Evolutionary conservation across 2,888 invertebrate species (phyloP).

Genomic region (Lasioglossum vierecki): DNA sequence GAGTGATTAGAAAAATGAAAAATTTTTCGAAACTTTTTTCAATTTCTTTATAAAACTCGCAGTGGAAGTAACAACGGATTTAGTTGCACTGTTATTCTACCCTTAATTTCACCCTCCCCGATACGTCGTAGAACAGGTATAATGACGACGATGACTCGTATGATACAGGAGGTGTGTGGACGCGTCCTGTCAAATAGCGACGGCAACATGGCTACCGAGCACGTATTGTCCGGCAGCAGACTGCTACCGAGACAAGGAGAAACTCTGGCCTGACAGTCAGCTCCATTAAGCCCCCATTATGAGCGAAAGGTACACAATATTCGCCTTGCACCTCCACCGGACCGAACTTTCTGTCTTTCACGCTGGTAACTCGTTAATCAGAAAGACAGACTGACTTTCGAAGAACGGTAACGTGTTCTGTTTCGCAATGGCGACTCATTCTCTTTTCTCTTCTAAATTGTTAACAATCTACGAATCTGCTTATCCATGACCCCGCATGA

Average conservation of each 20-base stretch:
- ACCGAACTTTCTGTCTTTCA: conserved; percentile 61
- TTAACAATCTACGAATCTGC: no score
- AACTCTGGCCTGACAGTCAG: conserved; percentile 67
- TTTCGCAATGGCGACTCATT: conserved; percentile 22
- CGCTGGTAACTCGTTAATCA: conserved; percentile 57
- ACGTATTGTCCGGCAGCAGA: conserved; percentile 62
- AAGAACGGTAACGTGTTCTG: conserved; percentile 51
- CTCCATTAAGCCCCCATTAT: conserved; percentile 71
- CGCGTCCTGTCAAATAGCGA: conserved; percentile 56
- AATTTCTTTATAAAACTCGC: neutral
- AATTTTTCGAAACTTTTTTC: no score
- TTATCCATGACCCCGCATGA: neutral
- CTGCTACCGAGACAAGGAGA: conserved; percentile 63
- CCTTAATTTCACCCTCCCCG: conserved; percentile 5
- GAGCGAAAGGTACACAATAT: conserved; percentile 66
- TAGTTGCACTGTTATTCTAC: neutral
- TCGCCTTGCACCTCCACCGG: conserved; percentile 56
- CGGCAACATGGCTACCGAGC: conserved; percentile 81
- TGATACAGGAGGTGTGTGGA: neutral
- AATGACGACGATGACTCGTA: conserved; percentile 11
- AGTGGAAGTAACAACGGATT: neutral
- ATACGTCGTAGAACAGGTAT: neutral
- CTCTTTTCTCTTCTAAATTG: no score
- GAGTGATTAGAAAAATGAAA: no score
- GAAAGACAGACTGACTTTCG: conserved; percentile 56